phyloP scores from a whole-genome alignment of 35 echinoderm and acorn worm species.

The Lytechinus variegatus region DNA sequence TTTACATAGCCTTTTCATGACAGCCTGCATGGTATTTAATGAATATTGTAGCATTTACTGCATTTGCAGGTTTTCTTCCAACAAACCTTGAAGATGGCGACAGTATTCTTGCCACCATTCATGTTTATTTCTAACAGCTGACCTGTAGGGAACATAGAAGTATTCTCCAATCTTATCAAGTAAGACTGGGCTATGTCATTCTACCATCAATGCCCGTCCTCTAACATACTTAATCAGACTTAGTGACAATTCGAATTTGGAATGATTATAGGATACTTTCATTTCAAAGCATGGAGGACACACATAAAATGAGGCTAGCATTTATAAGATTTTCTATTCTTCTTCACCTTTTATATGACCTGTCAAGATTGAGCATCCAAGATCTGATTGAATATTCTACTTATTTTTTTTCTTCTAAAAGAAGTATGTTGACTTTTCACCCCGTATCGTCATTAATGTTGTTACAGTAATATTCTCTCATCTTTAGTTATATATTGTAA shows the following conservation, averaged over 20 bases:
- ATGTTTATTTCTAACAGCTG: background rate
- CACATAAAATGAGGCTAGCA: background rate
- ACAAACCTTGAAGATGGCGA: background rate
- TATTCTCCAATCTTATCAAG: background rate
- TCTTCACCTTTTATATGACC: background rate
- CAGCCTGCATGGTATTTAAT: background rate
- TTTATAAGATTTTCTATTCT: conserved; percentile 15
- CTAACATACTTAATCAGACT: conserved; percentile 11
- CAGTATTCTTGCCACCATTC: background rate
- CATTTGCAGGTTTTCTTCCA: background rate
- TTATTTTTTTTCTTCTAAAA: background rate
- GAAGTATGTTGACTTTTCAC: background rate
- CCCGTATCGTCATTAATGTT: background rate
- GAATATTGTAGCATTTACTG: background rate
- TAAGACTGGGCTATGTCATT: background rate
- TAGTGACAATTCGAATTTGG: conserved; percentile 4
- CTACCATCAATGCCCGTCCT: background rate
- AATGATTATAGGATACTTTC: background rate
- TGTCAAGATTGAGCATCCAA: background rate
- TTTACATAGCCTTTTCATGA: background rate
- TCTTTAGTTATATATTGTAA: background rate
- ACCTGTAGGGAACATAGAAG: background rate
- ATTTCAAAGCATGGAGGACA: background rate
- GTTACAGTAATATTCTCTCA: background rate
- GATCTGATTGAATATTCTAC: background rate